Conservation (phyloP, 2,797 vertebrate genomes). For the Podarcis lilfordi region DNA sequence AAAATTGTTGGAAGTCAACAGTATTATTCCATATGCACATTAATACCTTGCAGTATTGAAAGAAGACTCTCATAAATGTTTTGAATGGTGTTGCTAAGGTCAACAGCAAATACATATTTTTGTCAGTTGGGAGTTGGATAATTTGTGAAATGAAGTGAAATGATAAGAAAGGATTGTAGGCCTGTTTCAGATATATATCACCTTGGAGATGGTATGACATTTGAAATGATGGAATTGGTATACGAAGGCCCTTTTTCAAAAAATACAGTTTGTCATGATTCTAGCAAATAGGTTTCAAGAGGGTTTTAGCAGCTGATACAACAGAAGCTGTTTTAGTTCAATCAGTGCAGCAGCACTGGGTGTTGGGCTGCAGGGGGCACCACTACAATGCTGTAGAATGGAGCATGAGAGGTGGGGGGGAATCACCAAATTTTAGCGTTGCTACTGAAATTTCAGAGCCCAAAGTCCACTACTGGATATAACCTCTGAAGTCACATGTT, state of each 20-base stretch:
- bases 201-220: background rate
- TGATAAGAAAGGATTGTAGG: background rate
- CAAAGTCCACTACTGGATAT: too few relatives aligned
- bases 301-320: background rate
- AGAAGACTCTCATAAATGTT: background rate
- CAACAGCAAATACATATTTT: background rate
- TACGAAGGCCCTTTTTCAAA: too few relatives aligned
- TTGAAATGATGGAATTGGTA: background rate
- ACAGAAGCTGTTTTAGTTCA: too few relatives aligned
- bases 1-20: background rate
- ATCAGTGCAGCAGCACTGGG: too few relatives aligned
- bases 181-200: background rate
- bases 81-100: background rate
- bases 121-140: background rate
- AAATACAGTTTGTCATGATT: too few relatives aligned
- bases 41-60: background rate
- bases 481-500: too few relatives aligned
- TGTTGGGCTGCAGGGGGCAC: too few relatives aligned
- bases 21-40: background rate
- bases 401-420: too few relatives aligned
- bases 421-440: too few relatives aligned
- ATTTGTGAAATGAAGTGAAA: background rate
- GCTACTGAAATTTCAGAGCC: too few relatives aligned
- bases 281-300: background rate
- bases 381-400: too few relatives aligned